Evolutionary conservation across 2,888 invertebrate species (phyloP).

Genomic region (Pelosia muscerda): DNA sequence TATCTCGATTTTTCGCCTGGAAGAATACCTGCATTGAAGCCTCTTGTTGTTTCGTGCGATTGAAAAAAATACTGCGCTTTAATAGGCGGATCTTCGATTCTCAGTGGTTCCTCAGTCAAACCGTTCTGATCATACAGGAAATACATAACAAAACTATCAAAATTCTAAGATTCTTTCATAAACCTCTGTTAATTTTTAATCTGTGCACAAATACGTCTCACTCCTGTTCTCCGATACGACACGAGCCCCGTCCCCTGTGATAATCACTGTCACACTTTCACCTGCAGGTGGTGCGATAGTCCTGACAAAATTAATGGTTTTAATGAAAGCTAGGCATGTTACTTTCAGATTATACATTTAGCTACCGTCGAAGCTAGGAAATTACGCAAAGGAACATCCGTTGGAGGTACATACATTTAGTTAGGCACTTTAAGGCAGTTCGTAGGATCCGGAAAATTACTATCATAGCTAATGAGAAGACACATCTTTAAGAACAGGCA

Average conservation of each 20-base stretch:
- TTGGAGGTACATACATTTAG: neutral
- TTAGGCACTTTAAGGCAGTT: neutral
- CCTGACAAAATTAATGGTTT: constrained; percentile 40
- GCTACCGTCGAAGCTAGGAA: neutral
- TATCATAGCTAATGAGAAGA: neutral
- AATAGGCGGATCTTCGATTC: no score
- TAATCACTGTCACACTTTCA: constrained; percentile 52
- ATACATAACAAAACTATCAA: neutral
- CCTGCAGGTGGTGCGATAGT: constrained; percentile 33
- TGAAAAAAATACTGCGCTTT: no score
- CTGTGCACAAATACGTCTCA: constrained; percentile 47
- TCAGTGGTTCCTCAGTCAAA: no score
- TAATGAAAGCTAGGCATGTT: constrained; percentile 33
- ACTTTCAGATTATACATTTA: neutral
- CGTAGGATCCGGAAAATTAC: neutral
- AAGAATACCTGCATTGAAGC: no score
- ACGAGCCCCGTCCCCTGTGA: constrained; percentile 43
- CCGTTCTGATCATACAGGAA: no score
- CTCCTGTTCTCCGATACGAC: constrained; percentile 54
- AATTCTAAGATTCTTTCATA: constrained; percentile 4
- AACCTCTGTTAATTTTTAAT: constrained; percentile 13
- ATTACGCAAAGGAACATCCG: neutral
- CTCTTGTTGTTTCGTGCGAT: no score
- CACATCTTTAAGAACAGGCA: neutral
- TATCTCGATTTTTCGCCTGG: no score